Evolutionary conservation across 2,888 invertebrate species (phyloP).

Genomic region (Cheilosia soror): DNA sequence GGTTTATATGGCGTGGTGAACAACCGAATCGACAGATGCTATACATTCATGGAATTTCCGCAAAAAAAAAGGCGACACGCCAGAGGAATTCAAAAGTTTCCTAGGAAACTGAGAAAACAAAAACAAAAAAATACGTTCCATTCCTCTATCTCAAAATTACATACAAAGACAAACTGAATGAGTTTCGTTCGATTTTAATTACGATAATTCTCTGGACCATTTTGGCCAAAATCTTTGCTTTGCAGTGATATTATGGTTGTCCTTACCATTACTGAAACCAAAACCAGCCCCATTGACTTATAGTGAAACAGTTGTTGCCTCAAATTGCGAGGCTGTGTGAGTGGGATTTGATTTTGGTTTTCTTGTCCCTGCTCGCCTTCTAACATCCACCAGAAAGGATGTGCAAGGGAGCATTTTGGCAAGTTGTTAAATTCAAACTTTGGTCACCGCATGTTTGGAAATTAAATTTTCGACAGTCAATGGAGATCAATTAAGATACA

Average conservation of each 20-base stretch:
- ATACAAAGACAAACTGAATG: background rate
- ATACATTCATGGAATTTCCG: background rate
- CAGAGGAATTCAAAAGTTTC: background rate
- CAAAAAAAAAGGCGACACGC: constrained; percentile 4
- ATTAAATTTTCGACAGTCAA: constrained; percentile 33
- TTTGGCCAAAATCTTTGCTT: constrained; percentile 4
- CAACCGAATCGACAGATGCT: too few species aligned
- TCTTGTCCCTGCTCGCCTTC: background rate
- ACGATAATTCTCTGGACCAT: constrained; percentile 15
- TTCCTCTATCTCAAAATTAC: background rate
- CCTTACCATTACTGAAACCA: background rate
- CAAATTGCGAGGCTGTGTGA: background rate
- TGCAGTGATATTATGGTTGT: background rate
- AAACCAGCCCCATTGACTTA: background rate
- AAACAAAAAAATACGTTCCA: background rate
- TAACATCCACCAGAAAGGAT: too few species aligned
- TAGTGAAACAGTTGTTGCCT: background rate
- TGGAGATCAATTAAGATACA: constrained; percentile 35
- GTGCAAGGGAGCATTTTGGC: background rate
- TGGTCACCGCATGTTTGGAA: constrained; percentile 28
- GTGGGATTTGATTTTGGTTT: background rate
- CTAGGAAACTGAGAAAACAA: background rate
- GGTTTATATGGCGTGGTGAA: too few species aligned
- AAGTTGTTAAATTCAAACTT: constrained; percentile 12
- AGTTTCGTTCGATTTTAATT: constrained; percentile 33